phyloP scores from a whole-genome alignment of 1,140 invertebrate genomes.

The Sycobia sp. region DNA sequence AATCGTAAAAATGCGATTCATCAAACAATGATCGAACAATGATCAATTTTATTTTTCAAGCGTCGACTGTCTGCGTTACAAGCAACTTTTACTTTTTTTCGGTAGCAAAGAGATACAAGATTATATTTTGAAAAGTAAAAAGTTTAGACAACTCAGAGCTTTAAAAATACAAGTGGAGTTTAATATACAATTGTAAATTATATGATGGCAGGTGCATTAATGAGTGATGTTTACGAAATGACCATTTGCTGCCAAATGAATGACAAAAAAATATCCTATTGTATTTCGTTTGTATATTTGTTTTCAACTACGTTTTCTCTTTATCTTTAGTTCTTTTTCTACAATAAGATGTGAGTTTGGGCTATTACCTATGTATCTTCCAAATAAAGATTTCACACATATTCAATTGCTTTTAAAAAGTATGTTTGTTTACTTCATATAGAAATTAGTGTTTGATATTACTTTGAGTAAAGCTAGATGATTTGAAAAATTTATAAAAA shows the following conservation, averaged over 20 bases:
- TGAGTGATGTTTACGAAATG: constrained; percentile 19
- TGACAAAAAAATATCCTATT: constrained; percentile 39
- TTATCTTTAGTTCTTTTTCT: constrained; percentile 45
- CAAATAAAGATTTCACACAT: constrained; percentile 54
- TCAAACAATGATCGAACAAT: constrained; percentile 8
- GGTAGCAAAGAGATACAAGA: constrained; percentile 39
- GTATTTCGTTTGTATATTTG: constrained; percentile 54
- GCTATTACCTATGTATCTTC: constrained; percentile 50
- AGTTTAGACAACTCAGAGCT: constrained; percentile 39
- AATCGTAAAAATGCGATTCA: constrained; percentile 6
- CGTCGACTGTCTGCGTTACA: constrained; percentile 19
- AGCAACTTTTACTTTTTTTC: constrained; percentile 24
- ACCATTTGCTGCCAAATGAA: constrained; percentile 34
- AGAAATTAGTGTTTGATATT: constrained; percentile 12
- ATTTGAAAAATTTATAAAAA: neutral
- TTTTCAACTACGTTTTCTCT: constrained; percentile 41
- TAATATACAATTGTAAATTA: constrained; percentile 42
- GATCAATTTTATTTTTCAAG: constrained; percentile 20
- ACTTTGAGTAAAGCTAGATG: constrained; percentile 1
- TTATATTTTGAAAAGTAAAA: constrained; percentile 45
- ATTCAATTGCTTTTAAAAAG: constrained; percentile 38
- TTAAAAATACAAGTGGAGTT: constrained; percentile 42
- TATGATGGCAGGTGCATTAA: constrained; percentile 20
- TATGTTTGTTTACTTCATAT: constrained; percentile 17
- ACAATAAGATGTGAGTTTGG: constrained; percentile 33